Conservation (phyloP, 2,888 invertebrate species). For the Lycia hirtaria region DNA sequence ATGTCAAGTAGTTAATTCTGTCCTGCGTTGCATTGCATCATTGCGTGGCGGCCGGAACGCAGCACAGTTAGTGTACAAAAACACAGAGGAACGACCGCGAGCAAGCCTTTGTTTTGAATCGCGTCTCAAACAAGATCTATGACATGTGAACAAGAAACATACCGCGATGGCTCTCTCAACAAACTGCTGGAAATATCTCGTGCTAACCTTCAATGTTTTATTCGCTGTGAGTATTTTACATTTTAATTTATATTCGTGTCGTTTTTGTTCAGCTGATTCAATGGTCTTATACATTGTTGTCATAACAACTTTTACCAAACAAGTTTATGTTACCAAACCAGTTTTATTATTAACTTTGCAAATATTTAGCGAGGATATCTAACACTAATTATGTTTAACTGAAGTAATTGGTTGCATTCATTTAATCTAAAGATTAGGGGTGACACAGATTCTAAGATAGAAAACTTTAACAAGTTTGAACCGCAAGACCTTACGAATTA, state of each 20-base stretch:
- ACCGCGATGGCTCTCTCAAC: slow-evolving; percentile 77
- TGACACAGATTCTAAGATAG: slow-evolving; percentile 24
- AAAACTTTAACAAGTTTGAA: slow-evolving; percentile 22
- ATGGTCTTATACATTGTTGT: slow-evolving; percentile 58
- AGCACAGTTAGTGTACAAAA: slow-evolving; percentile 55
- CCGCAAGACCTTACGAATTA: slow-evolving; percentile 5
- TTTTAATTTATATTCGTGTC: slow-evolving; percentile 44
- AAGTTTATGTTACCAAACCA: slow-evolving; percentile 1
- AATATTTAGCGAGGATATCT: background rate
- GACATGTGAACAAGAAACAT: slow-evolving; percentile 39
- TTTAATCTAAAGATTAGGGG: slow-evolving; percentile 6
- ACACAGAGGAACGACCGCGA: slow-evolving; percentile 75
- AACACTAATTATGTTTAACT: background rate
- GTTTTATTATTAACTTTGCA: background rate
- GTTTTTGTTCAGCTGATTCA: slow-evolving; percentile 43
- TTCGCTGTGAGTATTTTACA: slow-evolving; percentile 73
- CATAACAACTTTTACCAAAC: slow-evolving; percentile 65
- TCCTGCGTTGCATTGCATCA: slow-evolving; percentile 73
- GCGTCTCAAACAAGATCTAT: slow-evolving; percentile 69
- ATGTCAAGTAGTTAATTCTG: slow-evolving; percentile 75
- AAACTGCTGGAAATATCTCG: slow-evolving; percentile 82
- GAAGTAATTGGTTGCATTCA: slow-evolving; percentile 6
- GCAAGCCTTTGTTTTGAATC: slow-evolving; percentile 70
- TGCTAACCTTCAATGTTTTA: slow-evolving; percentile 77
- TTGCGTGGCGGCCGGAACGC: slow-evolving; percentile 45